Evolutionary conservation across 2,888 invertebrate genomes (phyloP), one percentile per base, ranked within the genome.

Genomic region (Melieria crassipennis): DNA sequence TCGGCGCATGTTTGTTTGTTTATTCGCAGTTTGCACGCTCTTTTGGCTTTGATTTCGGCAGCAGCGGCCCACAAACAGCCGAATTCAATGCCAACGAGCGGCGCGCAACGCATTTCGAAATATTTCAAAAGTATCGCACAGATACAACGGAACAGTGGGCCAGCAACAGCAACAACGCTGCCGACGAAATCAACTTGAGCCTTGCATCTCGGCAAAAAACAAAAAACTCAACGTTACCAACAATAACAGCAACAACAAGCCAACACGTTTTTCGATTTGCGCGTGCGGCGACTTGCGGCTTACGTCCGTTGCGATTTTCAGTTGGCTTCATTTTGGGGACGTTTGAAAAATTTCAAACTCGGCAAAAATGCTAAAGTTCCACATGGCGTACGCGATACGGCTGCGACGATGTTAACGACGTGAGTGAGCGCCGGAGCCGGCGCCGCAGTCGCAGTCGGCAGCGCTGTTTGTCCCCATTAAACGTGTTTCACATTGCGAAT

Each of bases 401-500:
- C 65, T 10, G 9, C 47, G 52, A 58, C 48, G 67, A n/a, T 45
- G 58, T 46, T 30, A 52, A 56, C 56, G 65, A 65, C 55, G 63
- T 1, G 11, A 7, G 50, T 50, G 50, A 55, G 45, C 11, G 16
- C 16, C 16, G 16, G 16, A 0, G 7, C 55, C 16, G 16, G 16
- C 16, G 7, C 55, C 13, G 16, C 55, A 16, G 52, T 5, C 56
- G 46, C 46, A 57, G 65, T 42, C 66, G 57, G 43, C 66, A 58
- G 57, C 56, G 16, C 42, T 42, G 66, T 47, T 56, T 69, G 69
- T 45, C 64, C 69, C 45, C 64, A 70, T 64, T 70, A 58, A 58
- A 63, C 64, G 50, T 70, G 65, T 70, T 64, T 64, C 64, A 65
- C 57, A 58, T 70, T 64, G 69, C 69, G 50, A 70, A 70, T 63